A percentile compares a stretch with the other conserved stretches of the same genome.
These are phyloP conservation scores for Poecilus cupreus DNA, from an alignment of 2,888 invertebrate species.

Conservation along the genomic window DNA sequence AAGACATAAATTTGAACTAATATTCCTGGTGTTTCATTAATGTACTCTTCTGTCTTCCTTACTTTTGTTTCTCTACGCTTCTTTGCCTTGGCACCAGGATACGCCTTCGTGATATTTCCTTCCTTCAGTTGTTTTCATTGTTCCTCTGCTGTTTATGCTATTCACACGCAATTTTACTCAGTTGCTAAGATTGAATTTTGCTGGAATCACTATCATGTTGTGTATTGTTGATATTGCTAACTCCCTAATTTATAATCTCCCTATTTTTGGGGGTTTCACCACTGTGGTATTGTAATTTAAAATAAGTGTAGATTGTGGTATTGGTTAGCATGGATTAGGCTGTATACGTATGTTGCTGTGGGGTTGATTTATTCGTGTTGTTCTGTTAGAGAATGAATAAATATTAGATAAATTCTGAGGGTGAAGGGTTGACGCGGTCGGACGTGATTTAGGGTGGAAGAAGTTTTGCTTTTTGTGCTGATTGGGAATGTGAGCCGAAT, in stretches of 20 bases:
- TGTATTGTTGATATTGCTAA: too few relatives aligned
- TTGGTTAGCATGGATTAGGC: too few relatives aligned
- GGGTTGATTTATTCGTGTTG: not conserved
- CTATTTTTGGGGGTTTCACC: too few relatives aligned
- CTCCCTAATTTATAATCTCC: too few relatives aligned
- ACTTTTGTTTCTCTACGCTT: constrained; percentile 11
- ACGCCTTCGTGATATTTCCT: not conserved
- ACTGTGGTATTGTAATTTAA: too few relatives aligned
- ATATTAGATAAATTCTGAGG: constrained; percentile 1
- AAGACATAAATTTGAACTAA: constrained; percentile 31
- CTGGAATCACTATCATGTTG: too few relatives aligned
- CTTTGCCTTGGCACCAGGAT: constrained; percentile 1
- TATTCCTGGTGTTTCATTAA: not conserved
- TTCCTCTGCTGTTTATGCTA: constrained; percentile 16
- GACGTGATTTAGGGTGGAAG: not conserved
- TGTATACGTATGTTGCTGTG: too few relatives aligned
- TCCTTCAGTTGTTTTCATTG: constrained; percentile 25
- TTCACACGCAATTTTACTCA: constrained; percentile 4
- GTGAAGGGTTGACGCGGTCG: not conserved
- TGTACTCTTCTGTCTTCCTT: not conserved
- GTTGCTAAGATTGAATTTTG: not conserved
- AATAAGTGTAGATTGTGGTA: too few relatives aligned
- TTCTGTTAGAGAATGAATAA: constrained; percentile 11
- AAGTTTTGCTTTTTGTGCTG: not conserved
- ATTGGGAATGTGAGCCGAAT: not conserved